A percentile compares a stretch with the other conserved stretches of the same genome.
Conservation (phyloP, 2,888 invertebrate genomes). For the Eurytoma adleriae region DNA sequence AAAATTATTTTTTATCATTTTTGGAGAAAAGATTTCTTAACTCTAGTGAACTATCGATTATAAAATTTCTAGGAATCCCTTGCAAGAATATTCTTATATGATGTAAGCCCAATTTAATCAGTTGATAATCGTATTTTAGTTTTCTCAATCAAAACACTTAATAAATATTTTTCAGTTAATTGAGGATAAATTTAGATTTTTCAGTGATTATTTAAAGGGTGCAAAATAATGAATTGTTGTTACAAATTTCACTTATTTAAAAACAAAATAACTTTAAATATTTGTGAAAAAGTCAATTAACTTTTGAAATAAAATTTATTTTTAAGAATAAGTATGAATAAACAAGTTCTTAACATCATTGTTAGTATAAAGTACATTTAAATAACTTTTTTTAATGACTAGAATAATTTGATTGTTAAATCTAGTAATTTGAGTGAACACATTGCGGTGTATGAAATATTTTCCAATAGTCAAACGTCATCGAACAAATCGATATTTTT, state of each 20-base stretch:
- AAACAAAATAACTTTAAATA: neutral
- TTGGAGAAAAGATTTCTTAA: too few relatives aligned
- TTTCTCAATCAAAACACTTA: too few relatives aligned
- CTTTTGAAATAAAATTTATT: neutral
- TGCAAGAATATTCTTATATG: too few relatives aligned
- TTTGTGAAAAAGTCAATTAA: too few relatives aligned
- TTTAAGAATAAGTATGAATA: neutral
- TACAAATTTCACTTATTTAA: neutral
- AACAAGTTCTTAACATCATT: neutral
- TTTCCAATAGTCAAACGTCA: conserved; percentile 8
- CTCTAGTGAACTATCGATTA: too few relatives aligned
- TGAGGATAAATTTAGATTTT: too few relatives aligned
- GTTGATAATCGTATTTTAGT: too few relatives aligned
- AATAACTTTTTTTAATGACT: conserved; percentile 47
- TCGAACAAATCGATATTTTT: conserved; percentile 61
- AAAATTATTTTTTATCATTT: too few relatives aligned
- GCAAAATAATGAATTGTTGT: neutral
- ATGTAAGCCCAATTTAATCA: too few relatives aligned
- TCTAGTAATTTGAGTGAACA: conserved; percentile 48
- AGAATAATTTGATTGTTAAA: conserved; percentile 53
- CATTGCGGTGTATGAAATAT: conserved; percentile 32
- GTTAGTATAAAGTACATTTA: neutral
- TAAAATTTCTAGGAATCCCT: too few relatives aligned
- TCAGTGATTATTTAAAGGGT: too few relatives aligned
- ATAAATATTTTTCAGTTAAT: too few relatives aligned